Conservation (phyloP, 2,797 vertebrate genomes). For the Eidolon dupreanum region DNA sequence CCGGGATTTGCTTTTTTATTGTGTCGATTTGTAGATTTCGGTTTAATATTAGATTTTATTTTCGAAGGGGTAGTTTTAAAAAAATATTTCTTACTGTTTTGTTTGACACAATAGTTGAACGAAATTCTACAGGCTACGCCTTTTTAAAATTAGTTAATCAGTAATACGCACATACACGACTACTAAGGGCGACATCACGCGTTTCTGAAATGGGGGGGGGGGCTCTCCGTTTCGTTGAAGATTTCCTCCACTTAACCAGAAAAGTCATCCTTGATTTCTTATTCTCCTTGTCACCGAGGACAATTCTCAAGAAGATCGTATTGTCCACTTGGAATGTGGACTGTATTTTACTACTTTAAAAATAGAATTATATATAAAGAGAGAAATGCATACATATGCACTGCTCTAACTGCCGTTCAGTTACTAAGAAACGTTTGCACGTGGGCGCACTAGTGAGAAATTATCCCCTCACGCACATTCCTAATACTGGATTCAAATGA, state of each 20-base stretch:
- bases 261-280: not conserved
- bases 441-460: not conserved
- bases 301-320: not conserved
- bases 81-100: not conserved
- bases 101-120: not conserved
- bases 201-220: not conserved
- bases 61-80: not conserved
- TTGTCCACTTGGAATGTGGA: not conserved
- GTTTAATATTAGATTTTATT: slow-evolving; percentile 22
- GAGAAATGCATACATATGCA: not conserved
- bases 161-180: not conserved
- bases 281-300: not conserved
- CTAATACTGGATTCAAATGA: not conserved
- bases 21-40: slow-evolving; percentile 15
- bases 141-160: not conserved
- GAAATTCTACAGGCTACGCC: not conserved
- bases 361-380: not conserved
- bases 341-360: not conserved
- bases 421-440: slow-evolving; percentile 15
- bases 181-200: not conserved
- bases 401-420: not conserved
- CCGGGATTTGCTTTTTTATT: slow-evolving; percentile 47
- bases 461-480: not conserved
- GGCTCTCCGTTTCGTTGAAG: not conserved
- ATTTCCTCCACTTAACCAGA: not conserved